These are phyloP conservation scores for Drosophila simulans DNA, from an alignment of 1,140 invertebrate genomes.

Conservation along the genomic window DNA sequence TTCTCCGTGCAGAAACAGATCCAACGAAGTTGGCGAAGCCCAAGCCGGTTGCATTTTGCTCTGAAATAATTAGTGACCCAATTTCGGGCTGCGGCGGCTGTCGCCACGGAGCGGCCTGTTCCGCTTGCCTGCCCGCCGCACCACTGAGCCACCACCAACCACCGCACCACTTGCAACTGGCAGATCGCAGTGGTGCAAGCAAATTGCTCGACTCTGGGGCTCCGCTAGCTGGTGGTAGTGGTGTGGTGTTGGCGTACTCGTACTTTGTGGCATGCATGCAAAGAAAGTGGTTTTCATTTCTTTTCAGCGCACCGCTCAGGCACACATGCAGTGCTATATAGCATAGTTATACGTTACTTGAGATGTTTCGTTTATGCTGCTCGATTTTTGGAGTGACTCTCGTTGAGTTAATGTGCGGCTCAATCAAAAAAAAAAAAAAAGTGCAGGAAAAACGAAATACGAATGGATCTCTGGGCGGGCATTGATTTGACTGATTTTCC, in stretches of 20 bases:
- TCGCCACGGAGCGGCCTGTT: conserved; percentile 59
- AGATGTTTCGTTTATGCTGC: conserved; percentile 32
- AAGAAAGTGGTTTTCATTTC: conserved; percentile 84
- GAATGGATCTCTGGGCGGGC: conserved; percentile 28
- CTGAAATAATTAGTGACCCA: conserved; percentile 84
- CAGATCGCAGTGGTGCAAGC: conserved; percentile 48
- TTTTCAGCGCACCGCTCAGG: conserved; percentile 65
- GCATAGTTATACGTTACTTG: conserved; percentile 14
- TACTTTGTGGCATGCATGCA: conserved; percentile 81
- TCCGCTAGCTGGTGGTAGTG: conserved; percentile 45
- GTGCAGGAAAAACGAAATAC: conserved; percentile 20
- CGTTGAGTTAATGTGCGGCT: conserved; percentile 51
- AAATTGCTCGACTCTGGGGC: conserved; percentile 68
- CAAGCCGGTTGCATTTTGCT: conserved; percentile 77
- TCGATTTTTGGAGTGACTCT: conserved; percentile 44
- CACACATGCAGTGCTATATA: conserved; percentile 41
- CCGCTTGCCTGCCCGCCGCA: conserved; percentile 64
- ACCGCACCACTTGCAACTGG: conserved; percentile 10
- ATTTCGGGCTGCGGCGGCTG: conserved; percentile 63
- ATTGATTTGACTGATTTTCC: conserved; percentile 76
- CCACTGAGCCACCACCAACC: background rate
- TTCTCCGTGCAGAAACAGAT: conserved; percentile 21
- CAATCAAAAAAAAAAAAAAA: conserved; percentile 52
- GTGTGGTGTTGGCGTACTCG: conserved; percentile 74
- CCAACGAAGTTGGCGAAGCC: conserved; percentile 13